These are phyloP conservation scores for Spea hammondii DNA, from an alignment of 2,797 vertebrate species.

Conservation along the genomic window DNA sequence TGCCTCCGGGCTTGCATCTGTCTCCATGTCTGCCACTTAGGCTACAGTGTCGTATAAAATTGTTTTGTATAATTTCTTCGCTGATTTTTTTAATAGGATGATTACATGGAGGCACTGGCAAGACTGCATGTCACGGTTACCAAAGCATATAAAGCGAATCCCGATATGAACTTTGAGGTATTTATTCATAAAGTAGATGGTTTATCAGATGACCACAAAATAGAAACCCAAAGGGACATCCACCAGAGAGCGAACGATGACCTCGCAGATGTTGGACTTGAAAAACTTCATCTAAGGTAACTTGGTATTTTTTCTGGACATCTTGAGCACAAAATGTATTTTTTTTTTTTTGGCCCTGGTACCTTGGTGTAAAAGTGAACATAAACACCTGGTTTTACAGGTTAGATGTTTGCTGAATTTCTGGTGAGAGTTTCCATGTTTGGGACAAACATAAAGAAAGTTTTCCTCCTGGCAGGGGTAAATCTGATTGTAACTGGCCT, in stretches of 20 bases:
- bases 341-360: no score
- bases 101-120: conserved; percentile 96
- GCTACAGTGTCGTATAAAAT: neutral
- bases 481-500: neutral
- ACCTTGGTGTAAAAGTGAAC: no score
- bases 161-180: conserved; percentile 99
- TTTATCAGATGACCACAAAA: conserved; percentile 98
- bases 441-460: no score
- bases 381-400: no score
- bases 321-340: no score
- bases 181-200: conserved; percentile 99
- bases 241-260: conserved; percentile 98
- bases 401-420: no score
- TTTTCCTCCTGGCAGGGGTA: no score
- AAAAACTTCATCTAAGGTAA: conserved; percentile 97
- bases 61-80: neutral
- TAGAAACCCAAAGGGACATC: conserved; percentile 98
- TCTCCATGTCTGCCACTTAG: no score
- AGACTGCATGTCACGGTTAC: conserved; percentile 97
- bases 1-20: no score
- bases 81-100: conserved; percentile 77
- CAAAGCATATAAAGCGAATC: conserved; percentile 96
- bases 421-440: no score
- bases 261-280: conserved; percentile 92
- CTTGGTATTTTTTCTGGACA: neutral